Evolutionary conservation across 2,888 invertebrate genomes (phyloP).

Genomic region (Melieria omissa): DNA sequence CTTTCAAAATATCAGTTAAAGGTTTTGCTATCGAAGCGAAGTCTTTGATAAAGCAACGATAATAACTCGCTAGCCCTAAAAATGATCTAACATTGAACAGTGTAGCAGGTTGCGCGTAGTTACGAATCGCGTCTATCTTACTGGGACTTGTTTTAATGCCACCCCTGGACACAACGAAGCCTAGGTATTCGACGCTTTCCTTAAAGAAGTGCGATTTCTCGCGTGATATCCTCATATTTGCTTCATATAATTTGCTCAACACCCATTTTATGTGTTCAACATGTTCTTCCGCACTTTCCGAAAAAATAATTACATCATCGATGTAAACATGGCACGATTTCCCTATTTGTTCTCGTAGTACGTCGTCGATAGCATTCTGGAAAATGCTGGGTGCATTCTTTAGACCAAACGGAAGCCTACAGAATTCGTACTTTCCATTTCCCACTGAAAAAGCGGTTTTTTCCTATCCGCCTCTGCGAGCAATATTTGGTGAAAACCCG

Average conservation of each 20-base stretch:
- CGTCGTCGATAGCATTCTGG: no score
- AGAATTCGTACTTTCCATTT: no score
- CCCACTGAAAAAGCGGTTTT: no score
- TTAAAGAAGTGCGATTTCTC: slow-evolving; percentile 12
- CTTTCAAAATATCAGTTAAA: slow-evolving; percentile 42
- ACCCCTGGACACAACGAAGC: background rate
- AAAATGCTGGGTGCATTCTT: no score
- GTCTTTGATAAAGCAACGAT: slow-evolving; percentile 24
- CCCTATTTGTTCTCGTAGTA: slow-evolving; percentile 26
- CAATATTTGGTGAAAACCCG: slow-evolving; percentile 42
- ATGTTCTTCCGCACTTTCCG: slow-evolving; percentile 3
- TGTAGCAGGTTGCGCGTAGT: slow-evolving; percentile 13
- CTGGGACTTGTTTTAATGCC: slow-evolving; percentile 5
- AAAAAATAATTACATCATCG: slow-evolving; percentile 19
- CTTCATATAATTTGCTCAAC: background rate
- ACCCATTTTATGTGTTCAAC: background rate
- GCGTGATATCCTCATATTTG: slow-evolving; percentile 11
- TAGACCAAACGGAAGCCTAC: no score
- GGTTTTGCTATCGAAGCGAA: slow-evolving; percentile 41
- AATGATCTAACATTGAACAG: slow-evolving; percentile 19
- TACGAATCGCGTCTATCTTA: slow-evolving; percentile 5
- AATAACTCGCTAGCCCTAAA: slow-evolving; percentile 13
- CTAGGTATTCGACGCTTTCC: slow-evolving; percentile 3
- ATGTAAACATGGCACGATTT: slow-evolving; percentile 28
- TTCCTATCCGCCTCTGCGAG: no score